Evolutionary conservation across 1,140 invertebrate genomes (phyloP).

Genomic region (Neodiprion pinetum): DNA sequence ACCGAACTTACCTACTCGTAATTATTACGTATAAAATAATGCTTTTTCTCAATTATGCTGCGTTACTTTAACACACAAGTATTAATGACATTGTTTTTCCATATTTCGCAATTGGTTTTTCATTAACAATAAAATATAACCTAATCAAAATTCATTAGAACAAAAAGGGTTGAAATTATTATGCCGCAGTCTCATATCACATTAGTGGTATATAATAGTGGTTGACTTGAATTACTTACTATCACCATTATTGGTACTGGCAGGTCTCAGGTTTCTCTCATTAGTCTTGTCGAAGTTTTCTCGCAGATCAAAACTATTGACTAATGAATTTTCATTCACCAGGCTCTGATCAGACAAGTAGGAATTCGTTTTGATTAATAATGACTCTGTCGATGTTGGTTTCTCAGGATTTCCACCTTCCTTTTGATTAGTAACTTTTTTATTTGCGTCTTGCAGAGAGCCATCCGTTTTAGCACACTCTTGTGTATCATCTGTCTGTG

Average conservation of each 20-base stretch:
- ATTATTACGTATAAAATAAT: background rate
- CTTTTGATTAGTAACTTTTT: background rate
- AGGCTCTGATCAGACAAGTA: conserved; percentile 44
- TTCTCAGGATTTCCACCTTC: background rate
- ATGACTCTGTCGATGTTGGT: conserved; percentile 8
- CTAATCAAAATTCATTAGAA: no score
- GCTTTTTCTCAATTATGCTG: background rate
- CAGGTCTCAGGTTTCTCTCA: background rate
- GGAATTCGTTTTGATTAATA: conserved; percentile 44
- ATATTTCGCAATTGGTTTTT: background rate
- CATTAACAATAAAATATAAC: background rate
- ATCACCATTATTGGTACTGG: background rate
- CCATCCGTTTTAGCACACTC: no score
- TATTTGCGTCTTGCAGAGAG: conserved; percentile 10
- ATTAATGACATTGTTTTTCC: no score
- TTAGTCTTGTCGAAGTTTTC: conserved; percentile 9
- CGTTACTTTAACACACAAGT: no score
- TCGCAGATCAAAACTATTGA: conserved; percentile 14
- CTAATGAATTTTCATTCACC: conserved; percentile 33
- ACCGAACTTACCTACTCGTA: background rate
- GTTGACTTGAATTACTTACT: background rate
- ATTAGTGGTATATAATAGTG: no score
- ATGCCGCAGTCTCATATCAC: no score
- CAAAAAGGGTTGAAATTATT: no score
- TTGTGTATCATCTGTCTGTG: no score